phyloP scores from a whole-genome alignment of 2,888 invertebrate genomes.

The Morpho deidamia region DNA sequence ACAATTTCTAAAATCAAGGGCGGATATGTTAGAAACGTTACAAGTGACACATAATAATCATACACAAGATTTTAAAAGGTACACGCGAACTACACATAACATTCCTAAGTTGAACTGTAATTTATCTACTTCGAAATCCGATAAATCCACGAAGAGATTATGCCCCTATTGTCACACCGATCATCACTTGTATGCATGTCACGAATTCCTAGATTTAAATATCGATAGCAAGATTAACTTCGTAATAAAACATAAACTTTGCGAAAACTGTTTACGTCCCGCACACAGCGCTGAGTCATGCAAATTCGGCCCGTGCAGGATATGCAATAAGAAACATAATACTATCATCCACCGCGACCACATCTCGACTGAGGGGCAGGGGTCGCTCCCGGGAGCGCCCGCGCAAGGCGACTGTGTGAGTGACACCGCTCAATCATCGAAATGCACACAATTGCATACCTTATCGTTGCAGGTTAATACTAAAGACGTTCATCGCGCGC shows the following conservation, averaged over 20 bases:
- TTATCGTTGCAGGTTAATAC: no score
- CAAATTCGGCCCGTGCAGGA: no score
- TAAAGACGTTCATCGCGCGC: no score
- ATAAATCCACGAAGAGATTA: background rate
- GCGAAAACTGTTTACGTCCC: no score
- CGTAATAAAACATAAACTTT: background rate
- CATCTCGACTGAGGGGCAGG: background rate
- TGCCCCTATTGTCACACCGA: constrained; percentile 5
- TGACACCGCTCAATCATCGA: constrained; percentile 28
- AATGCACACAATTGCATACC: constrained; percentile 23
- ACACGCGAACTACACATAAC: background rate
- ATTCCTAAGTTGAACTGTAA: background rate
- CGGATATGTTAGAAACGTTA: no score
- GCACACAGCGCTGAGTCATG: no score
- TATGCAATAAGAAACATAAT: no score
- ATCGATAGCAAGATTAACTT: background rate
- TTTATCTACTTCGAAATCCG: background rate
- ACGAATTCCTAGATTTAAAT: constrained; percentile 3
- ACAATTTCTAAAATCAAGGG: no score
- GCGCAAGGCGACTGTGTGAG: background rate
- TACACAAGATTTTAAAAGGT: background rate
- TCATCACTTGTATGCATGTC: constrained; percentile 9
- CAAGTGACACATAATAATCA: background rate
- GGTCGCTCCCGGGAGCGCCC: background rate
- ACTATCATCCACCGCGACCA: no score